Base-by-base conservation (phyloP, 1,140 invertebrate genomes). In the Pissodes strobi region DNA sequence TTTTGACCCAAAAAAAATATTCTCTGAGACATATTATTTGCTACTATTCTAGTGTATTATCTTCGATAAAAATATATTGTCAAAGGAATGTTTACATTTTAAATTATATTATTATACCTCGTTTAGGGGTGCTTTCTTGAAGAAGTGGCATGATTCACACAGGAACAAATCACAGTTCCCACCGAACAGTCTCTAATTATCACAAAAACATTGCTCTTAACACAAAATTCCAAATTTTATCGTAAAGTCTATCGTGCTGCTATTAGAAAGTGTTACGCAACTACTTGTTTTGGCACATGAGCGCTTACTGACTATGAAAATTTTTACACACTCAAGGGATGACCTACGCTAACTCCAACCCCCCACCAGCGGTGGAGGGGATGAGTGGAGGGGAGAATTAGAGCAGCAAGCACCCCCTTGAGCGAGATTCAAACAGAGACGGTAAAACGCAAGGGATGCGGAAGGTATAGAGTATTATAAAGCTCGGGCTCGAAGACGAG, bases 281-380 rank as follows among this genome's bases (percentile, higher is more conserved):
- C 60, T 63, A 46, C 41, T 63, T 63, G 8, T 53, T 63, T 63
- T 63, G 60, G 60, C 60, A 55, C 60, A 63, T 63, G 27, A 46
- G 41, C 60, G 60, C 60, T 55, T 55, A 63, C 60, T 63, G 60
- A 60, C 58, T 60, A 41, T 56, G 58, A 60, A 63, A 63, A 63
- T 63, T 63, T 64, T 64, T 64, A 64, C 62, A 57, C 62, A 64
- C 52, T 57, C 62, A 53, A 64, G 62, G 62, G 62, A 57, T 64
- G 62, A 64, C 62, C 62, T 64, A 64, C 62, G 53, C 45, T 64
- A 64, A 64, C 62, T 64, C 62, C 62, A 59, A 46, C 41, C 56
- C 55, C 41, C 56, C 38, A 41, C 38, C 38, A 41, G 12, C 38
- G 17, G 23, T 5, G 22, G 62, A 23, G 13, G 62, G 49, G 51